Percentiles rank a stretch among this genome's conserved stretches.
Evolutionary conservation across 2,797 vertebrate genomes (phyloP).

Genomic region (Nannoperca obscura): DNA sequence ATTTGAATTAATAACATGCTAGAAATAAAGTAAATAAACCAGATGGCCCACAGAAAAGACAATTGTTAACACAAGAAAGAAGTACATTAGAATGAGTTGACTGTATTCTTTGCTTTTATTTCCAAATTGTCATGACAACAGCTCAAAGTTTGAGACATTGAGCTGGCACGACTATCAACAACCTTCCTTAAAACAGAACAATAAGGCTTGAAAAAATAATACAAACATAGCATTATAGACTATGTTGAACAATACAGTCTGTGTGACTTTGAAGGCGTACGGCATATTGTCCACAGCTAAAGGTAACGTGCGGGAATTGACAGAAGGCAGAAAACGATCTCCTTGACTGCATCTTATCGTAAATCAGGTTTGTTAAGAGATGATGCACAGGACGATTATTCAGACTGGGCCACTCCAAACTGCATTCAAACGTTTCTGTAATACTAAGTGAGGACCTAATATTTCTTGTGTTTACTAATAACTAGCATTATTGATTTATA

Average conservation of each 20-base stretch:
- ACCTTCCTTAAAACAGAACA: conserved; percentile 37
- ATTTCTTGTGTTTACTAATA: conserved; percentile 25
- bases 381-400: conserved; percentile 6
- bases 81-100: not conserved
- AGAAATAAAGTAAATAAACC: not conserved
- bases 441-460: conserved; percentile 26
- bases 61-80: conserved; percentile 4
- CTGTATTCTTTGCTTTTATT: conserved; percentile 68
- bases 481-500: conserved; percentile 34
- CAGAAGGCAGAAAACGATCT: conserved; percentile 50
- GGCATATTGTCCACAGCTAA: conserved; percentile 56
- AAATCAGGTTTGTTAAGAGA: conserved; percentile 21
- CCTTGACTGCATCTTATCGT: conserved; percentile 27
- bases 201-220: conserved; percentile 66
- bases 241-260: conserved; percentile 43
- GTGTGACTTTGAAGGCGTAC: conserved; percentile 38
- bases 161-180: conserved; percentile 35
- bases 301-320: conserved; percentile 56
- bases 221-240: conserved; percentile 30
- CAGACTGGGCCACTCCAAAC: conserved; percentile 6
- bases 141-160: conserved; percentile 30
- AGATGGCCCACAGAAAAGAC: not conserved
- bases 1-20: no score
- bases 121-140: conserved; percentile 43
- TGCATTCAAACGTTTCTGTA: conserved; percentile 34